Conservation (phyloP, 2,113 vertebrate species). For the Glaucomys volans region DNA sequence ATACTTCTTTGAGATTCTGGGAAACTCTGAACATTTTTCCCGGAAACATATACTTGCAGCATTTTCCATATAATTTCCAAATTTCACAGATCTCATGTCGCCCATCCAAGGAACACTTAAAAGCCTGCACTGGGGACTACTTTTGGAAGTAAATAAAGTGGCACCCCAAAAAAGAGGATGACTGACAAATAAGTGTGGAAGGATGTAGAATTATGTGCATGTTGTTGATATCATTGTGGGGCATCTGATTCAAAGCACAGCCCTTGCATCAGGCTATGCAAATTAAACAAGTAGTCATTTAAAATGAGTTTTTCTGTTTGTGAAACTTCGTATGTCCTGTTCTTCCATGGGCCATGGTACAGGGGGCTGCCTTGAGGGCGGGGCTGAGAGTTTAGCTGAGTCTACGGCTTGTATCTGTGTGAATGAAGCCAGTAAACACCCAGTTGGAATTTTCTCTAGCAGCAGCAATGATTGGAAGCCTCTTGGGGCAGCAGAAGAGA, state of each 20-base stretch:
- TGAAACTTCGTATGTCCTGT: not conserved
- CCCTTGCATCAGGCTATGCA: not conserved
- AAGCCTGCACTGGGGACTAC: not conserved
- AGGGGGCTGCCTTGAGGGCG: not conserved
- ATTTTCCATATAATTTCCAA: conserved; percentile 48
- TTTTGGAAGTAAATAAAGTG: not conserved
- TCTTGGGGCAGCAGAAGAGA: not conserved
- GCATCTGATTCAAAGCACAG: not conserved
- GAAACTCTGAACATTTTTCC: not conserved
- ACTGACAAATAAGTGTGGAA: not conserved
- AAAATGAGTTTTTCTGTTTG: not conserved
- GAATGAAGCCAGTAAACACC: not conserved
- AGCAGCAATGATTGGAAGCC: not conserved
- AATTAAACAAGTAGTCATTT: not conserved
- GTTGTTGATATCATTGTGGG: not conserved
- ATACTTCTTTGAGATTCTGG: conserved; percentile 23
- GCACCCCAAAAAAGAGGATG: not conserved
- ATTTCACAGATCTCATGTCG: not conserved
- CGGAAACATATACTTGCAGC: not conserved
- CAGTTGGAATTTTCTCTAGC: conserved; percentile 8
- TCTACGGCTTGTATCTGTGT: not conserved
- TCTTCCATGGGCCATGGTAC: not conserved
- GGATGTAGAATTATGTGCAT: not conserved
- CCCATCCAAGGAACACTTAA: conserved; percentile 5
- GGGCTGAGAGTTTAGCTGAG: not conserved